Percentiles rank a stretch among this genome's conserved stretches.
phyloP scores from a whole-genome alignment of 2,888 invertebrate genomes.

The Galeopsomyia nigrocyanea region DNA sequence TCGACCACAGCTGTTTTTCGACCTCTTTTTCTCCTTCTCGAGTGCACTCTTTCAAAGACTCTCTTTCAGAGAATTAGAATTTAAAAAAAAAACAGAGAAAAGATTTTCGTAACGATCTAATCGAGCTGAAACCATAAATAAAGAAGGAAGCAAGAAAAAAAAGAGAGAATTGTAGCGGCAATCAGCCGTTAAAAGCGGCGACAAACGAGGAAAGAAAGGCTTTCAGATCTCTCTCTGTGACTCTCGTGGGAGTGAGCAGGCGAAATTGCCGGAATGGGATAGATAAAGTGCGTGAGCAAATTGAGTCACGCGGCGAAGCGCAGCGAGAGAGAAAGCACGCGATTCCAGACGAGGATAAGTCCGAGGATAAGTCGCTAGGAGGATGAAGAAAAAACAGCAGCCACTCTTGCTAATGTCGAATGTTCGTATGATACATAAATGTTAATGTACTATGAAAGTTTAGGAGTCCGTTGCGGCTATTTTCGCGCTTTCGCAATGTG shows the following conservation, averaged over 20 bases:
- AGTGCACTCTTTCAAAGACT: no score
- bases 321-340: not conserved
- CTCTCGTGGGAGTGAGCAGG: not conserved
- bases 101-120: no score
- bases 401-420: not conserved
- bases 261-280: slow-evolving; percentile 28
- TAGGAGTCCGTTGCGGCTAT: slow-evolving; percentile 22
- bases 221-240: no score
- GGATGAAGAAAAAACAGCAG: slow-evolving; percentile 6
- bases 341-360: no score
- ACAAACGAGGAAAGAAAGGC: no score
- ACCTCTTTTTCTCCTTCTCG: no score
- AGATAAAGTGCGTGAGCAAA: slow-evolving; percentile 26
- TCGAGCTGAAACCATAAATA: no score
- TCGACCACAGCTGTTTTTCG: no score
- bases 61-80: no score
- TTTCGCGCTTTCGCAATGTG: not conserved
- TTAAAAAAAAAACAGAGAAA: not conserved
- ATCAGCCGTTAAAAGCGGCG: no score
- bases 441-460: slow-evolving; percentile 35
- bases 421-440: not conserved
- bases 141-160: no score
- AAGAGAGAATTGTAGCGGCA: no score
- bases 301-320: slow-evolving; percentile 11
- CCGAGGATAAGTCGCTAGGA: not conserved